A percentile compares a stretch with the other conserved stretches of the same genome.
Evolutionary conservation across 2,113 vertebrate species (phyloP).

Genomic region (Centropus unirufus): DNA sequence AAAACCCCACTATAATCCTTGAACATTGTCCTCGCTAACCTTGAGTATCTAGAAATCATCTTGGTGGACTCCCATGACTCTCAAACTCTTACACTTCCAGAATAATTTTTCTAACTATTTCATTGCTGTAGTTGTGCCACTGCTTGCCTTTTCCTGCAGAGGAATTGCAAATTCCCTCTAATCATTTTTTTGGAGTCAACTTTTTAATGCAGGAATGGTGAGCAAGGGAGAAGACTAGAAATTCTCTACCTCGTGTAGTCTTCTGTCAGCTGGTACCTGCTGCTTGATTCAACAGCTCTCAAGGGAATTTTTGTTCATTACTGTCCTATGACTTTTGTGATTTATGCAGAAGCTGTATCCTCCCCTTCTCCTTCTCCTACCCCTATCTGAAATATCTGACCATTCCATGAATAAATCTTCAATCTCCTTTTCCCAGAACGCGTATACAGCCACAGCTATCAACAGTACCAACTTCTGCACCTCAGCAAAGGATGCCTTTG

Average conservation of each 20-base stretch:
- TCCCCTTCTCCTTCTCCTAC: not conserved
- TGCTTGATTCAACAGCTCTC: not conserved
- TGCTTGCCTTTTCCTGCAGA: not conserved
- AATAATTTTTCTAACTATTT: not conserved
- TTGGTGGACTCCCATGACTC: not conserved
- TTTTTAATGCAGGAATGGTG: slow-evolving; percentile 1
- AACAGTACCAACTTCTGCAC: slow-evolving; percentile 99
- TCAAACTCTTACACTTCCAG: not conserved
- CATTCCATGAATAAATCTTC: not conserved
- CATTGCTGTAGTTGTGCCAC: not conserved
- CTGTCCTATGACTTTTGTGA: not conserved
- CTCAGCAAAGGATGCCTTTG: slow-evolving; percentile 95
- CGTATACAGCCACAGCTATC: slow-evolving; percentile 98
- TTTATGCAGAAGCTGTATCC: not conserved
- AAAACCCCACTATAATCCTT: not conserved
- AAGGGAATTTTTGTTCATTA: not conserved
- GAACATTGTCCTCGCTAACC: not conserved
- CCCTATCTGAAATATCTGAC: not conserved
- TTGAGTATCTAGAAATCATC: not conserved
- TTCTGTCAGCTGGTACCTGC: not conserved
- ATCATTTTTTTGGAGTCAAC: slow-evolving; percentile 17
- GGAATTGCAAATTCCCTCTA: not conserved
- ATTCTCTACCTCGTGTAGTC: not conserved
- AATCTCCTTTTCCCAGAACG: slow-evolving; percentile 83
- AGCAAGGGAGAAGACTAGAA: not conserved